Evolutionary conservation across 2,113 vertebrate species (phyloP), one percentile per base, ranked within the genome.

Genomic region (Halcyon senegalensis): DNA sequence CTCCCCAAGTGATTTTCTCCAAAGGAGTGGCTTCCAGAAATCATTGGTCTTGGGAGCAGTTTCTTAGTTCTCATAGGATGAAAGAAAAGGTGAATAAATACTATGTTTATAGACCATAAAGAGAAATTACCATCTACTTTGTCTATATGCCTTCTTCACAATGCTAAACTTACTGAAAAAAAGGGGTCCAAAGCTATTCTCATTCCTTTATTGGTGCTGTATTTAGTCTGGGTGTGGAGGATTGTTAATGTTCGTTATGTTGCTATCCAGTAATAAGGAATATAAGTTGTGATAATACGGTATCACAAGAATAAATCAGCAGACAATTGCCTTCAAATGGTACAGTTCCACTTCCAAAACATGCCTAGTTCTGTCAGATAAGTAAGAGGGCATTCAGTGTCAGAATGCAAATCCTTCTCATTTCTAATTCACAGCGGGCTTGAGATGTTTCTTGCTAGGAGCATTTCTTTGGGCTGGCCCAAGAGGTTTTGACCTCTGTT

Each of bases 251-350:
- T 53, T 85, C 35, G 60, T 84, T 62, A n/a, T 83, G 20, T 66
- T 91, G 46, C 28, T 24, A 88, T 19, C 16, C 31, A 33, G 60
- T 78, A 68, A 63, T 48, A 30, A 75, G 48, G 43, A 78, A 43
- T 30, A 2, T 14, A 78, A 64, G 35, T 59, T 79, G 27, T 79
- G 51, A 48, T 72, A 56, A 55, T 75, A 43, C 41, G 33, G 51
- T 69, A 80, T 89, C 80, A 60, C 17, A 18, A 73, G 69, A 62
- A 92, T 48, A 84, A 77, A 88, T 78, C 30, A 11, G 39, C 59
- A 70, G 78, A 48, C 48, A 84, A 58, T 92, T 94, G 92, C 90
- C 83, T 90, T 94, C 48, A 78, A 78, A 94, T 89, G 85, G 59
- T 64, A 44, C 48, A 63, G 64, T 89, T 88, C 72, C 90, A 67